Evolutionary conservation across 2,888 invertebrate species (phyloP).

Genomic region (Perizoma affinitatum): DNA sequence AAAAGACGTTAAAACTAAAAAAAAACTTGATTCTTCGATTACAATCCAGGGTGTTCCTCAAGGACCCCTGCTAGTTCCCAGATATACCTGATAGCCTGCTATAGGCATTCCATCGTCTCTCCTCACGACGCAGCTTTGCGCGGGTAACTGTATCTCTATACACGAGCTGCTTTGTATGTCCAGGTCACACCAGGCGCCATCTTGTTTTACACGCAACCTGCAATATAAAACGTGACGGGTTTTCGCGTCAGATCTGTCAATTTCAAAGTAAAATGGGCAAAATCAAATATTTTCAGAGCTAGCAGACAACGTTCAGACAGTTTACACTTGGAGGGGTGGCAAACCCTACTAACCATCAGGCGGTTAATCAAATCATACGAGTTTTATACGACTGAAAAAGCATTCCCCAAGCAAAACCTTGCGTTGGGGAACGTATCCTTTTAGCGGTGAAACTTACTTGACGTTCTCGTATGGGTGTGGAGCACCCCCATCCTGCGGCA

Average conservation of each 20-base stretch:
- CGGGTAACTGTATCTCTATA: constrained; percentile 93
- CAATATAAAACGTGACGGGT: too few relatives aligned
- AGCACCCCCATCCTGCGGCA: constrained; percentile 20
- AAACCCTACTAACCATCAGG: too few relatives aligned
- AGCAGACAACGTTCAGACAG: too few relatives aligned
- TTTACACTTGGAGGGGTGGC: too few relatives aligned
- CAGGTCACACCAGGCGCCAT: constrained; percentile 93
- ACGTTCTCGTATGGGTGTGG: constrained; percentile 41
- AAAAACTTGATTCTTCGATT: neutral
- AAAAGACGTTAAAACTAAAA: neutral
- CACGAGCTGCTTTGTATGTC: constrained; percentile 92
- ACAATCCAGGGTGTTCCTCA: neutral
- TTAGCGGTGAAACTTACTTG: neutral
- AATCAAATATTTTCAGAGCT: too few relatives aligned
- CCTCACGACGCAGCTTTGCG: constrained; percentile 72
- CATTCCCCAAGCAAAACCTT: neutral
- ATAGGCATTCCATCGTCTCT: constrained; percentile 77
- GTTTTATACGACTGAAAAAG: neutral
- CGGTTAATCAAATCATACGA: too few relatives aligned
- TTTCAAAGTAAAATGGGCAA: too few relatives aligned
- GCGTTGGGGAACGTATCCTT: neutral
- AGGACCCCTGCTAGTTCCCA: neutral
- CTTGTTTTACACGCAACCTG: constrained; percentile 90
- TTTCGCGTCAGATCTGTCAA: too few relatives aligned
- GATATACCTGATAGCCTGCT: constrained; percentile 76